A percentile compares a stretch with the other conserved stretches of the same genome.
Evolutionary conservation across 2,113 vertebrate genomes (phyloP).

Genomic region (Puma concolor): DNA sequence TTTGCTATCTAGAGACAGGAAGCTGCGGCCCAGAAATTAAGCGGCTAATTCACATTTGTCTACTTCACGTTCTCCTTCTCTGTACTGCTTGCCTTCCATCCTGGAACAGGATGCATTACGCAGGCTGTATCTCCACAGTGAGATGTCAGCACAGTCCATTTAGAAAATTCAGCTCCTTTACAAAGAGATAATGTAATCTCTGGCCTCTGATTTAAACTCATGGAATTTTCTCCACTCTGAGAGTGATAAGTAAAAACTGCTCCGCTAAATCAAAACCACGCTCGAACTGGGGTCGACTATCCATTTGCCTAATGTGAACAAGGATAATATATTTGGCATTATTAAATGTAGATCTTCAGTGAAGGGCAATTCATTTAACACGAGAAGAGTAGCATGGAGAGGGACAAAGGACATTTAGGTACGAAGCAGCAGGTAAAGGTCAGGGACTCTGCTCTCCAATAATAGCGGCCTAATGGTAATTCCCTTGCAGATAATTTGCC

Average conservation of each 20-base stretch:
- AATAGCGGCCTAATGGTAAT: conserved; percentile 79
- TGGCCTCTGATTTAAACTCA: conserved; percentile 14
- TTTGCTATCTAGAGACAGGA: neutral
- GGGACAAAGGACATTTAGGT: conserved; percentile 73
- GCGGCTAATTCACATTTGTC: conserved; percentile 38
- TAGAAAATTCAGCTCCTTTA: conserved; percentile 37
- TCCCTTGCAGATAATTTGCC: conserved; percentile 86
- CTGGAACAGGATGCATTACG: neutral
- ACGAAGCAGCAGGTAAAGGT: conserved; percentile 78
- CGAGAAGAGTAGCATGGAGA: conserved; percentile 64
- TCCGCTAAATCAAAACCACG: conserved; percentile 21
- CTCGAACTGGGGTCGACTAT: conserved; percentile 21
- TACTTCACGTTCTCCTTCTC: neutral
- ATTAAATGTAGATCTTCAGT: conserved; percentile 45
- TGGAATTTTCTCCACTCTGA: conserved; percentile 38
- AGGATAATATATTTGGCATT: conserved; percentile 50
- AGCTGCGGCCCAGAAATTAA: conserved; percentile 57
- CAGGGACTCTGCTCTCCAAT: conserved; percentile 77
- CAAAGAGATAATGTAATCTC: conserved; percentile 63
- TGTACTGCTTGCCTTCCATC: neutral
- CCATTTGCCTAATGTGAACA: conserved; percentile 47
- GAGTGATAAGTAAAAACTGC: conserved; percentile 44
- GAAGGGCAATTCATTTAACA: conserved; percentile 51
- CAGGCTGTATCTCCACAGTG: neutral
- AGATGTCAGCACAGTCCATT: conserved; percentile 37